Evolutionary conservation across 2,888 invertebrate species (phyloP), one percentile per base, ranked within the genome.

Genomic region (Ochropleura plecta): DNA sequence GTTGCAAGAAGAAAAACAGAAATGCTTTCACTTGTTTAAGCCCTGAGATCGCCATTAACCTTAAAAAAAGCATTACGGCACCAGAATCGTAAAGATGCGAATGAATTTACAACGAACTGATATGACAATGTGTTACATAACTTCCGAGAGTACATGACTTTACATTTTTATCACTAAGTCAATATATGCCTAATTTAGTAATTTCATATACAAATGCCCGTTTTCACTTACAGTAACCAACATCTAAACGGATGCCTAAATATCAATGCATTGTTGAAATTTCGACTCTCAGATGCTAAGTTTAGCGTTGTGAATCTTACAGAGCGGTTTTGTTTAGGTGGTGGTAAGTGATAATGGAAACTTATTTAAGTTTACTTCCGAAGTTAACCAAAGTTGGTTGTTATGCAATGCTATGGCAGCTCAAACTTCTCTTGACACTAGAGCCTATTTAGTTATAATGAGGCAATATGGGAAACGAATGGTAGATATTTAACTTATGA

Each of bases 131-230:
- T 53, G 16, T 62, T 79, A 66, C 51, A 59, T 73, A 70, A 77
- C 44, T 62, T 73, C 59, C 77, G 67, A 75, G 10, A 46, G 18
- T 8, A 20, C 20, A 72, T 81, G 81, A 81, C 72, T 70, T 49
- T 46, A 69, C 62, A 73, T 77, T 70, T 81, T 77, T 65, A 68
- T 49, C 60, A 48, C 20, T 60, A 51, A 18, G 51, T 60, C 59
- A 66, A 51, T 75, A 70, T 40, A 71, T 42, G 67, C 63, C 64
- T 68, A 60, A 67, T 76, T 68, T 51, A 1, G 6, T 51, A 18
- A 53, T 42, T 70, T 60, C 63, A 20, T 30, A 48, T 4, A 48
- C 46, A n/a, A 60, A 44, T 44, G 44, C 44, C 62, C n/a, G 7
- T 62, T 62, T n/a, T 7, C 60, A 44, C 44, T 44, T 40, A 59